phyloP scores from a whole-genome alignment of 2,888 invertebrate genomes.

The Pyrocoelia pectoralis region DNA sequence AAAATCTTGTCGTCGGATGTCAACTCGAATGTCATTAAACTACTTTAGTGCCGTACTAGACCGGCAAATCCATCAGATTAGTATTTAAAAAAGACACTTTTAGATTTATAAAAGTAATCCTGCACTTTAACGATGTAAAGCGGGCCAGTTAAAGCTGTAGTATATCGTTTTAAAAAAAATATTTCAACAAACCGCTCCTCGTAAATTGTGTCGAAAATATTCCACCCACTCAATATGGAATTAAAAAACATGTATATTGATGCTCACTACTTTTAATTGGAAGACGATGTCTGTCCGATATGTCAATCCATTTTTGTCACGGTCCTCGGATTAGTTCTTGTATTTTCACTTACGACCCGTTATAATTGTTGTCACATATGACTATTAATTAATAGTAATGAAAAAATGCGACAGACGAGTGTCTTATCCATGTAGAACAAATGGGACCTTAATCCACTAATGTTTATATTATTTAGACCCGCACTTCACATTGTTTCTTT shows the following conservation, averaged over 20 bases:
- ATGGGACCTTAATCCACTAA: neutral
- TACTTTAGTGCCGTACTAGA: conserved; percentile 36
- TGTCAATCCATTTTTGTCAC: conserved; percentile 37
- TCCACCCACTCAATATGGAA: conserved; percentile 28
- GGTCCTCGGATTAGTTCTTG: conserved; percentile 43
- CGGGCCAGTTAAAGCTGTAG: neutral
- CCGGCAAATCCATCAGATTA: conserved; percentile 35
- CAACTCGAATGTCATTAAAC: conserved; percentile 34
- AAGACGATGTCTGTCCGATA: conserved; percentile 38
- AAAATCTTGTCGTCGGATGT: conserved; percentile 30
- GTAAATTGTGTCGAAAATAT: conserved; percentile 13
- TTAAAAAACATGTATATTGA: conserved; percentile 30
- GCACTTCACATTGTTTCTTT: too few species aligned
- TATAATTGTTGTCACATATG: conserved; percentile 41
- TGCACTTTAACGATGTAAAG: neutral
- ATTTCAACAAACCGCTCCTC: conserved; percentile 18
- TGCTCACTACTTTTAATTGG: conserved; percentile 45
- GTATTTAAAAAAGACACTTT: conserved; percentile 26
- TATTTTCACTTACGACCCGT: conserved; percentile 35
- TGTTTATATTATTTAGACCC: too few species aligned
- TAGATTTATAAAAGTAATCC: conserved; percentile 15
- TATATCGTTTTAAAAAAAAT: neutral
- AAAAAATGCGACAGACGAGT: conserved; percentile 9
- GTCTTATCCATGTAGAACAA: neutral
- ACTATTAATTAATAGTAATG: conserved; percentile 45